Evolutionary conservation across 35 echinoderm and acorn worm species (phyloP), one percentile per base, ranked within the genome.

Genomic region (Acanthaster planci): DNA sequence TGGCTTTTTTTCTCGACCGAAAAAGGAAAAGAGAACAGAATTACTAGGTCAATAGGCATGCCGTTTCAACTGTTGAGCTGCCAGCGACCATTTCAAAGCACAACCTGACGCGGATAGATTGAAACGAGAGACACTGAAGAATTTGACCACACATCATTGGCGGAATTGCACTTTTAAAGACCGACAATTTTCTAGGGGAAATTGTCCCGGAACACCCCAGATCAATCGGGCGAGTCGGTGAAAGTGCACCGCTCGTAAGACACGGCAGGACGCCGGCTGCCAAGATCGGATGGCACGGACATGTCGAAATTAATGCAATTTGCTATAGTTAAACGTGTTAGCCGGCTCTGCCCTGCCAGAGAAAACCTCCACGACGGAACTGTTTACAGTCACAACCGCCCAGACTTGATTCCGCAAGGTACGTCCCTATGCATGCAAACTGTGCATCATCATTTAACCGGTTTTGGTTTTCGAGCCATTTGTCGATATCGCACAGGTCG

Each of bases 291-390:
- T 72, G 30, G 34, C 64, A 72, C 64, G 21, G 64, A 72, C 64
- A 14, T 35, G 64, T 72, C 26, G 64, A 72, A 72, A 31, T 72
- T 72, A 31, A 72, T 72, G 23, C 10, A 72, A 72, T 72, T 72
- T 26, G 64, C 19, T 14, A 26, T 26, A 23, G 64, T 72, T 72
- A 72, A 72, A 72, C 34, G 64, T 29, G 64, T 72, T 72, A 72
- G 34, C 26, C 26, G 23, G 64, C 14, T 26, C 26, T 26, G 64
- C 26, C 64, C 10, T 29, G 19, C 64, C 7, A 72, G 21, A 72
- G 23, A 10, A 72, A 7, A 14, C 2, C 1, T 29, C 26, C 26
- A 34, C 34, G 64, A 34, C 4, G 42, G 12, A 47, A 47, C 42
- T 72, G 64, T 72, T 72, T 72, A 72, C 64, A 30, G 64, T 72